Conservation (phyloP, 1,140 invertebrate species). For the Oncopodura yosiiana region DNA sequence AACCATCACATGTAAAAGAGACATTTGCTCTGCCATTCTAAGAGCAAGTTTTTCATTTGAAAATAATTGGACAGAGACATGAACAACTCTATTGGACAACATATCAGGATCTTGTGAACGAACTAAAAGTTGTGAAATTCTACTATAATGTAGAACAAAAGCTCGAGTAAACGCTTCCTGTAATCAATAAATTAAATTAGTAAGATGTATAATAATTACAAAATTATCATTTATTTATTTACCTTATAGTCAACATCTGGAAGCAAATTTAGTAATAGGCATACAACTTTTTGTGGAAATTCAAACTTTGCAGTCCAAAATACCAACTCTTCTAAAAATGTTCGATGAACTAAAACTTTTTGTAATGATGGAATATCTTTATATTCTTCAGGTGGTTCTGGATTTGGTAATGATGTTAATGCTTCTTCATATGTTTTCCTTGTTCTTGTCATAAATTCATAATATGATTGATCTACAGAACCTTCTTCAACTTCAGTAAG, state of each 20-base stretch:
- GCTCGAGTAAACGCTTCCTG: slow-evolving; percentile 83
- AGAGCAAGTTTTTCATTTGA: slow-evolving; percentile 83
- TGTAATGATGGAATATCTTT: slow-evolving; percentile 71
- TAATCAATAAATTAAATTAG: slow-evolving; percentile 33
- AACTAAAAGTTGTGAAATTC: slow-evolving; percentile 83
- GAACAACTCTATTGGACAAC: slow-evolving; percentile 87
- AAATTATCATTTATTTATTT: slow-evolving; percentile 4
- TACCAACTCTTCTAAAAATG: slow-evolving; percentile 87
- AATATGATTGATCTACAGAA: slow-evolving; percentile 43
- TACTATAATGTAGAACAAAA: slow-evolving; percentile 90
- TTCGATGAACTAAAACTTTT: slow-evolving; percentile 67
- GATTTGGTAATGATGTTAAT: slow-evolving; percentile 63
- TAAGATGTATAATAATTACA: neutral
- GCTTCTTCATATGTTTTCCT: slow-evolving; percentile 68
- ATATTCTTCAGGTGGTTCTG: slow-evolving; percentile 68
- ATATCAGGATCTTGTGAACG: slow-evolving; percentile 75
- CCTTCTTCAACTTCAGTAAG: slow-evolving; percentile 41
- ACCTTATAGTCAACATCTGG: slow-evolving; percentile 92
- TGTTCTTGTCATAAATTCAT: slow-evolving; percentile 58
- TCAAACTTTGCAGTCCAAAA: slow-evolving; percentile 97
- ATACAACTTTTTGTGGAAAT: slow-evolving; percentile 93
- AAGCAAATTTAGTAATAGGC: slow-evolving; percentile 88
- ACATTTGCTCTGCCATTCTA: slow-evolving; percentile 78
- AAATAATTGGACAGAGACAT: slow-evolving; percentile 92
- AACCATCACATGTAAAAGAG: slow-evolving; percentile 87